Conservation (phyloP, 2,888 invertebrate species). For the Drosophila robusta region DNA sequence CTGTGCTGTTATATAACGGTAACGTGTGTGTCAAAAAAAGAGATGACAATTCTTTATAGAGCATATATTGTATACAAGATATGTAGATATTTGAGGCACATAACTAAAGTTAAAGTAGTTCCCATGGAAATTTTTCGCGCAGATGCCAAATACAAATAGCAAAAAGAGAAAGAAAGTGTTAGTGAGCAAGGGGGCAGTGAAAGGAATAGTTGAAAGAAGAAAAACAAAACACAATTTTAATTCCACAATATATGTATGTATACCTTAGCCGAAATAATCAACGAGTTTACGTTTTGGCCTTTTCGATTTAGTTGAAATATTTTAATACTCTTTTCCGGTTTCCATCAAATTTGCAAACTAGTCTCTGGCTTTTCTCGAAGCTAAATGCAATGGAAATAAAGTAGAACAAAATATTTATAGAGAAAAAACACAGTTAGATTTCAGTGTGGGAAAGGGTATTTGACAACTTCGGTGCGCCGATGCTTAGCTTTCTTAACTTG, state of each 20-base stretch:
- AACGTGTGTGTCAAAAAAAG: conserved; percentile 65
- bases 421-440: not conserved
- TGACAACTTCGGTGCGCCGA: conserved; percentile 51
- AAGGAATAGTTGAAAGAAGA: conserved; percentile 14
- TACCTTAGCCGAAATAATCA: conserved; percentile 39
- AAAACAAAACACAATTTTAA: conserved; percentile 5
- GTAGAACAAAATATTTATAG: conserved; percentile 2
- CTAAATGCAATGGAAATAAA: not conserved
- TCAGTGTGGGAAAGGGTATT: conserved; percentile 42
- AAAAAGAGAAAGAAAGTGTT: conserved; percentile 3
- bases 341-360: conserved; percentile 19
- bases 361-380: conserved; percentile 14
- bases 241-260: conserved; percentile 19
- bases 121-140: conserved; percentile 37
- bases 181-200: conserved; percentile 14
- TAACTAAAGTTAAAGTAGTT: conserved; percentile 43
- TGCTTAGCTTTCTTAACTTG: conserved; percentile 53
- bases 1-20: conserved; percentile 49
- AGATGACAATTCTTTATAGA: conserved; percentile 27
- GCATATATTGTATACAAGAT: conserved; percentile 32
- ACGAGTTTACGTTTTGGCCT: conserved; percentile 50
- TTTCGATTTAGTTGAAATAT: conserved; percentile 67
- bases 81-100: conserved; percentile 48
- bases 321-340: conserved; percentile 49
- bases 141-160: conserved; percentile 49